Percentiles rank a stretch among this genome's conserved stretches.
phyloP scores from a whole-genome alignment of 2,888 invertebrate genomes.

The Plagodis dolabraria region DNA sequence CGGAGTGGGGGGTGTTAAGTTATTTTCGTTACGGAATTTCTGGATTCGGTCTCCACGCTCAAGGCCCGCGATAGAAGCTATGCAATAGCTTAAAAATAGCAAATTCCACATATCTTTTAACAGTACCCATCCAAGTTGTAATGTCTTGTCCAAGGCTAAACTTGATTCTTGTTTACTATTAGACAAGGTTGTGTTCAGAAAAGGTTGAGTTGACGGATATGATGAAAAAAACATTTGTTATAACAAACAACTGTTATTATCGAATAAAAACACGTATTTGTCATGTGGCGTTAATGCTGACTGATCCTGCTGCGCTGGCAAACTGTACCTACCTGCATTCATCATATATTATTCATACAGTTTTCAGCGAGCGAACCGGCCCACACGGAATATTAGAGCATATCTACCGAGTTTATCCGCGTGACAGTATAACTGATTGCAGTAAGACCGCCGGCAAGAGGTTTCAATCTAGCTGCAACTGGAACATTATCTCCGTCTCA shows the following conservation, averaged over 20 bases:
- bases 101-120: too few species aligned
- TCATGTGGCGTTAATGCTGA: conserved; percentile 50
- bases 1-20: too few species aligned
- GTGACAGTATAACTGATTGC: conserved; percentile 21
- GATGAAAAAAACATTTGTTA: too few species aligned
- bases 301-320: conserved; percentile 53
- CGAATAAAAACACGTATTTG: conserved; percentile 42
- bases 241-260: not conserved
- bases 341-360: conserved; percentile 77
- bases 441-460: conserved; percentile 5
- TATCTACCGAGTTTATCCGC: conserved; percentile 64
- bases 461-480: not conserved
- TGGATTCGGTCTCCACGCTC: too few species aligned
- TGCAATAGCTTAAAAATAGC: too few species aligned
- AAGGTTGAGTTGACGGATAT: too few species aligned
- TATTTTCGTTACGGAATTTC: too few species aligned
- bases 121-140: too few species aligned
- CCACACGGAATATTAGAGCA: conserved; percentile 82
- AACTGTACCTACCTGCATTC: conserved; percentile 48
- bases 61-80: too few species aligned
- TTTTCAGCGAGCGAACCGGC: conserved; percentile 72
- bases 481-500: not conserved
- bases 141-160: too few species aligned
- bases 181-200: too few species aligned
- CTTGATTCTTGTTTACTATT: too few species aligned